Evolutionary conservation across 2,888 invertebrate species (phyloP), one percentile per base, ranked within the genome.

Genomic region (Aplocera efformata): DNA sequence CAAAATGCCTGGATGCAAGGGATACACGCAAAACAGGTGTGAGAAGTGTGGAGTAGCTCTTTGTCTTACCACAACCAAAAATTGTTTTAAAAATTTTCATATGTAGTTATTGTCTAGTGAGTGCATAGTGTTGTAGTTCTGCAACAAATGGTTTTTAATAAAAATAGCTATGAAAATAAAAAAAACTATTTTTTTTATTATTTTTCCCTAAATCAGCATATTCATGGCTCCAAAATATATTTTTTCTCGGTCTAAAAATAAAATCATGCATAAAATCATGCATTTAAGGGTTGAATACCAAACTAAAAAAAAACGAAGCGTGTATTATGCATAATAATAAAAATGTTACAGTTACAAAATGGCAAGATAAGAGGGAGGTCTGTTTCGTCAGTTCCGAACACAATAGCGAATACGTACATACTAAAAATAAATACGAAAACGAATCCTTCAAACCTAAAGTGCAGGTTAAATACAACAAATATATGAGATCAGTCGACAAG

Each of bases 11-110:
- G 44, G 55, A 27, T 63, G 60, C 45, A 63, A 56, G 53, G 61
- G 56, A 56, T 60, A 57, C 47, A 62, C 63, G 32, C 55, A 59
- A 56, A 62, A 37, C 32, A 59, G 34, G 54, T 65, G 58, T 60
- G 61, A 59, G 56, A 64, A 61, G 53, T 60, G 64, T 63, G 58
- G 59, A 54, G 59, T 61, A 58, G 50, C 55, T 35, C 52, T 64
- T 52, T 63, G 60, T 43, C 48, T 51, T 54, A 60, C 50, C 36
- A 60, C 28, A 40, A 42, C 45, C 32, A 63, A 53, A 29, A 53
- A 59, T 50, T 60, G 58, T 58, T 60, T 63, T 45, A 56, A 52
- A 57, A 47, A 55, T 37, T 56, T 56, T 47, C 56, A 59, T 50
- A 55, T 49, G 30, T 30, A 30, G 9, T 30, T 30, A 49, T 42